These are phyloP conservation scores for Chrysolina oricalcia DNA, from an alignment of 2,888 invertebrate species.

Conservation along the genomic window DNA sequence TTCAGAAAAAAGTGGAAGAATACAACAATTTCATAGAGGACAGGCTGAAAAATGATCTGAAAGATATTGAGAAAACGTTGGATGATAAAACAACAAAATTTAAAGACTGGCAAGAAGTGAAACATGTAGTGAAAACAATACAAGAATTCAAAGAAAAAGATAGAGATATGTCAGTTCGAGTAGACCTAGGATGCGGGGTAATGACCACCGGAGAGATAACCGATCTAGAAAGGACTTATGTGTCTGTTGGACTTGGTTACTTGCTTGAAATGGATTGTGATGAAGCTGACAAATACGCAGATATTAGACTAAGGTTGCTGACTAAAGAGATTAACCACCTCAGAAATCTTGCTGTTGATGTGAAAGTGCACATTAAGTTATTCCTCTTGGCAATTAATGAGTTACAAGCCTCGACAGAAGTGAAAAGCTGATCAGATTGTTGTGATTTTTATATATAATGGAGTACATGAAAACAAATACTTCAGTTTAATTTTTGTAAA, in stretches of 20 bases:
- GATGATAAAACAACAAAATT: slow-evolving; percentile 59
- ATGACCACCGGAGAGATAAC: slow-evolving; percentile 63
- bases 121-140: slow-evolving; percentile 62
- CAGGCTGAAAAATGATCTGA: slow-evolving; percentile 67
- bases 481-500: no score
- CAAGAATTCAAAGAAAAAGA: slow-evolving; percentile 65
- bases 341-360: slow-evolving; percentile 66
- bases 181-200: slow-evolving; percentile 61
- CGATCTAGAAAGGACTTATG: slow-evolving; percentile 63
- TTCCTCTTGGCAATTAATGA: slow-evolving; percentile 69
- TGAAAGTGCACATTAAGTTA: slow-evolving; percentile 70
- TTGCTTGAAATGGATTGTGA: slow-evolving; percentile 68
- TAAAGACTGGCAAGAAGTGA: slow-evolving; percentile 68
- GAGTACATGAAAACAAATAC: neutral
- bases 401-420: slow-evolving; percentile 57
- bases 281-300: slow-evolving; percentile 68
- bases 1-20: slow-evolving; percentile 63
- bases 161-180: slow-evolving; percentile 60
- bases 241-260: slow-evolving; percentile 67
- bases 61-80: slow-evolving; percentile 64
- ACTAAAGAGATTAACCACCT: slow-evolving; percentile 68
- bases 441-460: neutral
- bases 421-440: slow-evolving; percentile 25
- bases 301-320: slow-evolving; percentile 65
- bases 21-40: slow-evolving; percentile 68